These are phyloP conservation scores for Chanos chanos DNA, from an alignment of 2,797 vertebrate genomes.

Conservation along the genomic window DNA sequence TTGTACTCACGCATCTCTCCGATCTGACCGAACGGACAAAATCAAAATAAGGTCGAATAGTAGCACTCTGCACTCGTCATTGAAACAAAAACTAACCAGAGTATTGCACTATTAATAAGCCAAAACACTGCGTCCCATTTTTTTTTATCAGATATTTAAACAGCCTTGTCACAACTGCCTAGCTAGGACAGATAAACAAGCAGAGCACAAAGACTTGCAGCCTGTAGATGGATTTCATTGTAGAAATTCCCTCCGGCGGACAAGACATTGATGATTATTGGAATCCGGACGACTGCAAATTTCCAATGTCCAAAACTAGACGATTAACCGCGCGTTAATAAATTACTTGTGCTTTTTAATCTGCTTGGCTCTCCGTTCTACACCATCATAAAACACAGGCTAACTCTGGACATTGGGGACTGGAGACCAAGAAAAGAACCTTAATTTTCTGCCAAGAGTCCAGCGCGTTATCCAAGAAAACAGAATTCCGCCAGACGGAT, in stretches of 20 bases:
- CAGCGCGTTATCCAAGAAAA: background rate
- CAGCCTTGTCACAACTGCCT: conserved; percentile 52
- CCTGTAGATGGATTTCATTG: conserved; percentile 69
- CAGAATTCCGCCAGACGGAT: conserved; percentile 9
- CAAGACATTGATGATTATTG: conserved; percentile 54
- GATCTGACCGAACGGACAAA: conserved; percentile 44
- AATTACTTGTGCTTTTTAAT: conserved; percentile 56
- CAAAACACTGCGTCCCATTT: conserved; percentile 56
- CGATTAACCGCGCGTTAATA: conserved; percentile 35
- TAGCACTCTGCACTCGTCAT: conserved; percentile 61
- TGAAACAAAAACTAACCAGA: conserved; percentile 47
- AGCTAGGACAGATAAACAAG: conserved; percentile 53
- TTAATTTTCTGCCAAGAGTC: conserved; percentile 8
- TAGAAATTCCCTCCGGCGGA: conserved; percentile 58
- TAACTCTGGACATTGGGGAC: conserved; percentile 33
- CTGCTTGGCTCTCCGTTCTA: conserved; percentile 60
- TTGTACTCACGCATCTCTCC: conserved; percentile 92
- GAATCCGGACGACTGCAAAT: conserved; percentile 41
- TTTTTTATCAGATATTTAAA: conserved; percentile 51
- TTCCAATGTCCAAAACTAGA: conserved; percentile 39
- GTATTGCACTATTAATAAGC: conserved; percentile 46
- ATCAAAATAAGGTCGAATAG: conserved; percentile 45
- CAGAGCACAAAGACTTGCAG: conserved; percentile 75
- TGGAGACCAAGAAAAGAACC: conserved; percentile 10
- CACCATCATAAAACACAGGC: conserved; percentile 50